Conservation (phyloP, 30 jellyfish, hydroid and myxozoan species). For the Aurelia aurita complex sp. Pacific region DNA sequence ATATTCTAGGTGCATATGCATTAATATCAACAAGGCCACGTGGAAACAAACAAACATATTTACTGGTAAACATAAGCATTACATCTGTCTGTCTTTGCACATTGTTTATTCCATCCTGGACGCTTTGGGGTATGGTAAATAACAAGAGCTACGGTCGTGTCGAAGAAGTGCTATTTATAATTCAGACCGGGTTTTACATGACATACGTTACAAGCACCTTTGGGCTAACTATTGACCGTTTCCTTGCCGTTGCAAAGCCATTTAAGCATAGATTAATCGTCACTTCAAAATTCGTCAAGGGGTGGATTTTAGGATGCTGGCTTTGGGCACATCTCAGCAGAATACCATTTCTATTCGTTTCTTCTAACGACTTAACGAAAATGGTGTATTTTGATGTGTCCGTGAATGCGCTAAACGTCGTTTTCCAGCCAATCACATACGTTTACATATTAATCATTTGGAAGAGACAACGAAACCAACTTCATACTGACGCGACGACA, state of each 20-base stretch:
- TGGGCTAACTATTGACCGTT: no score
- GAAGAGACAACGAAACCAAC: slow-evolving; percentile 11
- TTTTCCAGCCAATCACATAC: slow-evolving; percentile 63
- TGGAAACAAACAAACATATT: slow-evolving; percentile 51
- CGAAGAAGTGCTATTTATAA: neutral
- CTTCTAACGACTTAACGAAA: slow-evolving; percentile 10
- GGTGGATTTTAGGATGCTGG: slow-evolving; percentile 38
- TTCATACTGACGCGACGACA: no score
- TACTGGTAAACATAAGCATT: slow-evolving; percentile 48
- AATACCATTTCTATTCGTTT: slow-evolving; percentile 46
- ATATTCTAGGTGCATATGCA: slow-evolving; percentile 45
- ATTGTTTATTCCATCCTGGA: slow-evolving; percentile 52
- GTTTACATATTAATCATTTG: slow-evolving; percentile 25
- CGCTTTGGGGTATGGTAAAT: slow-evolving; percentile 24
- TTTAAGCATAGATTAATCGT: slow-evolving; percentile 47
- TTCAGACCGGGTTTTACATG: no score
- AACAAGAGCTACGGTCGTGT: slow-evolving; percentile 34
- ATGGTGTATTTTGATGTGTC: slow-evolving; percentile 48
- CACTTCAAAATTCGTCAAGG: slow-evolving; percentile 17
- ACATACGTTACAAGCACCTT: no score
- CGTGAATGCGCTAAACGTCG: slow-evolving; percentile 30
- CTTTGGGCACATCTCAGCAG: slow-evolving; percentile 34
- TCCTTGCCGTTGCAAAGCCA: slow-evolving; percentile 17
- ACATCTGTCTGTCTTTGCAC: slow-evolving; percentile 35
- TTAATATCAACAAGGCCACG: slow-evolving; percentile 20